A percentile compares a stretch with the other conserved stretches of the same genome.
Conservation (phyloP, 2,888 invertebrate genomes). For the Unio delphinus region DNA sequence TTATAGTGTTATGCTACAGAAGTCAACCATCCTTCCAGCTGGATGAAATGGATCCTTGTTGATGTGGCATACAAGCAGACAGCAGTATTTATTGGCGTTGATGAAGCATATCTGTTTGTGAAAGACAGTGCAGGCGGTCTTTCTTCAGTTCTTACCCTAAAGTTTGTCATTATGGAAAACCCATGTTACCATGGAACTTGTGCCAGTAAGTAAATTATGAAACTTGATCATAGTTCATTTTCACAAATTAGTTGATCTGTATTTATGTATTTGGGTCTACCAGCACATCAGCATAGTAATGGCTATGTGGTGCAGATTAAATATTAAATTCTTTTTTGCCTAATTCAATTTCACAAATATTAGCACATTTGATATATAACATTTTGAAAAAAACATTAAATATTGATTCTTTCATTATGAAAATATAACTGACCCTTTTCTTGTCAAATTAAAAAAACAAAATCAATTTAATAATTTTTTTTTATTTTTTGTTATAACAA, state of each 20-base stretch:
- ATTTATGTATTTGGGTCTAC: background rate
- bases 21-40: background rate
- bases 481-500: background rate
- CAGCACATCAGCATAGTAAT: too few species aligned
- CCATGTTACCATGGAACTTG: constrained; percentile 33
- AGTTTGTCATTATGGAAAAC: constrained; percentile 26
- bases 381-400: too few species aligned
- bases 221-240: background rate
- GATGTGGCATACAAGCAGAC: constrained; percentile 18
- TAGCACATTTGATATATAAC: too few species aligned
- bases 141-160: constrained; percentile 20
- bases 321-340: too few species aligned
- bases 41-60: constrained; percentile 17
- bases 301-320: too few species aligned
- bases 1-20: too few species aligned
- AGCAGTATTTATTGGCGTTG: constrained; percentile 21
- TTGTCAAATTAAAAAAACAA: background rate
- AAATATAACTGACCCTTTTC: too few species aligned
- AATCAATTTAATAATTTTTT: background rate
- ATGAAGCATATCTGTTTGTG: constrained; percentile 14
- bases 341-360: too few species aligned
- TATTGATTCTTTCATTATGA: too few species aligned
- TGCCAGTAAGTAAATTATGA: constrained; percentile 12
- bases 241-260: background rate
- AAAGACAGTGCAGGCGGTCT: constrained; percentile 10